Conservation (phyloP, 2,888 invertebrate species). For the Drosophila paramelanica region DNA sequence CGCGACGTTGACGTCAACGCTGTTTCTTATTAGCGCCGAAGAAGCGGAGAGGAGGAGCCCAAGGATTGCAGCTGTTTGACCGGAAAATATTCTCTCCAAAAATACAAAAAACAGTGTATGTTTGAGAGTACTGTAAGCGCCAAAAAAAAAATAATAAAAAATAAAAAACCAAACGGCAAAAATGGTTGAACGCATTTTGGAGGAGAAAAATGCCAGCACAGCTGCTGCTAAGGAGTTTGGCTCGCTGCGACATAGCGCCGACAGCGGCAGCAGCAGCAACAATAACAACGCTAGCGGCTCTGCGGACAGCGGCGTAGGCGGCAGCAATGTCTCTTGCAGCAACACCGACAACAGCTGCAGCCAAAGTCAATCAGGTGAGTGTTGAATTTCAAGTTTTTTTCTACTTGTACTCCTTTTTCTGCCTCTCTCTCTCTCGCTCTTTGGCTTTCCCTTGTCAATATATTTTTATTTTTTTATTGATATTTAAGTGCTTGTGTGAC, state of each 20-base stretch:
- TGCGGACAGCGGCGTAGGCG: constrained; percentile 70
- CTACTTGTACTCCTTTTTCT: constrained; percentile 16
- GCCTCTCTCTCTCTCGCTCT: constrained; percentile 14
- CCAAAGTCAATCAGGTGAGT: constrained; percentile 81
- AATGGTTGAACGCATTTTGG: constrained; percentile 89
- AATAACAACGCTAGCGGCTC: constrained; percentile 66
- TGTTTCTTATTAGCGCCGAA: constrained; percentile 62
- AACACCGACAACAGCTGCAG: constrained; percentile 80
- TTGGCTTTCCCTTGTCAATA: constrained; percentile 39
- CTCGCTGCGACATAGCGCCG: constrained; percentile 46
- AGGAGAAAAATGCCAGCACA: constrained; percentile 85
- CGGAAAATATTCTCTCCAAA: constrained; percentile 54
- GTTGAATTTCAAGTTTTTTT: constrained; percentile 51
- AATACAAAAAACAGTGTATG: constrained; percentile 25
- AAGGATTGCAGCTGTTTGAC: constrained; percentile 63
- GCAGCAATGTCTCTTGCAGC: constrained; percentile 71
- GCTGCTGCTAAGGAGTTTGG: constrained; percentile 48
- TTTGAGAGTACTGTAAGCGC: constrained; percentile 44
- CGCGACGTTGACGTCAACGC: constrained; percentile 58
- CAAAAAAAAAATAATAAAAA: constrained; percentile 37
- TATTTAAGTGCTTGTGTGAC: constrained; percentile 7
- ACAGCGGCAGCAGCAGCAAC: constrained; percentile 33
- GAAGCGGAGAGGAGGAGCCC: constrained; percentile 16
- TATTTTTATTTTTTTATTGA: constrained; percentile 1
- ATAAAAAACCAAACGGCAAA: constrained; percentile 53